Percentiles rank a stretch among this genome's conserved stretches.
Evolutionary conservation across 2,113 vertebrate species (phyloP).

Genomic region (Camelus dromedarius): DNA sequence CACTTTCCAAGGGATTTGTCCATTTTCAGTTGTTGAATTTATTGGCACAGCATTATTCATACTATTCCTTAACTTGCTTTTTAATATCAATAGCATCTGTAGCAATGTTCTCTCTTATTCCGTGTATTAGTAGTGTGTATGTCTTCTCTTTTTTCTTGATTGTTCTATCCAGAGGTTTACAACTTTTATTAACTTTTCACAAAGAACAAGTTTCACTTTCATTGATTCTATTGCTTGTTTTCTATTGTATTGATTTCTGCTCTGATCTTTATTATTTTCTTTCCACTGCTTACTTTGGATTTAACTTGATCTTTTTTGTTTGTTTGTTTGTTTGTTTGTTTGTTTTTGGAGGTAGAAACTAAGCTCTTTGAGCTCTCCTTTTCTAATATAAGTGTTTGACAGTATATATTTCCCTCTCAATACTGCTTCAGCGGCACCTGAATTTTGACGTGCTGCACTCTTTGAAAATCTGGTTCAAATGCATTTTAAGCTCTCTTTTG

Average conservation of each 20-base stretch:
- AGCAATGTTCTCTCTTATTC: not conserved
- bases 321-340: not conserved
- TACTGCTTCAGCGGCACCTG: not conserved
- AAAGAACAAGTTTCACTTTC: constrained; percentile 32
- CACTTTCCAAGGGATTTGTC: not conserved
- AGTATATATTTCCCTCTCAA: not conserved
- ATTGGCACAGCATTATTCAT: not conserved
- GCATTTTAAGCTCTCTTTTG: not conserved
- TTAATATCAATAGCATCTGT: not conserved
- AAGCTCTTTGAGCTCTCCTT: not conserved
- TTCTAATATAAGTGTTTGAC: not conserved
- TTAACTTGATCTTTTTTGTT: not conserved
- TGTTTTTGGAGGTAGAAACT: not conserved
- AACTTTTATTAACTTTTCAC: not conserved
- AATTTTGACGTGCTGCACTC: not conserved
- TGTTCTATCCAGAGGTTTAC: not conserved
- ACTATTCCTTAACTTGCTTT: not conserved
- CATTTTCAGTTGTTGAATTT: not conserved
- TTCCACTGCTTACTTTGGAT: not conserved
- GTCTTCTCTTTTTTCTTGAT: not conserved
- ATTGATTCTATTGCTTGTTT: not conserved
- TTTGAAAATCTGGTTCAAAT: not conserved
- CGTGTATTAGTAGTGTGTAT: not conserved
- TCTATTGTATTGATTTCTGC: not conserved
- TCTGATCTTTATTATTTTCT: not conserved